phyloP scores from a whole-genome alignment of 2,113 vertebrate species.

The Varanus salvator region DNA sequence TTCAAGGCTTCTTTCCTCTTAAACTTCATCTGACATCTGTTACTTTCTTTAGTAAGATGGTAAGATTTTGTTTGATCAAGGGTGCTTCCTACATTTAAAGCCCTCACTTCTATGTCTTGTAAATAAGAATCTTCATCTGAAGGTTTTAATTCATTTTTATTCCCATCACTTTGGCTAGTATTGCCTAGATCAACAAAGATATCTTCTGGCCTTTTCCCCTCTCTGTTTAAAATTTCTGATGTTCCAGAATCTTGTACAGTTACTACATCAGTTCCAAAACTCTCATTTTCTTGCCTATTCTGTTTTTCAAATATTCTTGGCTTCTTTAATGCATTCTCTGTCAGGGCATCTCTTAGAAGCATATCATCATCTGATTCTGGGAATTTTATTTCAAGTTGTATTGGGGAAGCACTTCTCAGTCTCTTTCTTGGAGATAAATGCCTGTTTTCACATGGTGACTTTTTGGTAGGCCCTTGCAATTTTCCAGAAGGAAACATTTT shows the following conservation, averaged over 20 bases:
- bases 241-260: not conserved
- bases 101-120: not conserved
- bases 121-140: not conserved
- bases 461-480: not conserved
- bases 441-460: not conserved
- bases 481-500: not conserved
- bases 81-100: not conserved
- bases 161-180: not conserved
- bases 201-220: conserved; percentile 2
- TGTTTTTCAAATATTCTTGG: not conserved
- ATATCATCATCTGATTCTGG: conserved; percentile 69
- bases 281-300: not conserved
- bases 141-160: not conserved
- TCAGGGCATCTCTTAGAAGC: conserved; percentile 77
- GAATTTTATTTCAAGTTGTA: conserved; percentile 59
- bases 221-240: not conserved
- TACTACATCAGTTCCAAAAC: not conserved
- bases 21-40: not conserved
- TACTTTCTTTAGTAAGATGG: not conserved
- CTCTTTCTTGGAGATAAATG: not conserved
- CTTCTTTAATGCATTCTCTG: conserved; percentile 54
- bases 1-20: not conserved
- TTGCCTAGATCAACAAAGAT: not conserved
- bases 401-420: conserved; percentile 23
- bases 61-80: not conserved